Conservation (phyloP, 2,888 invertebrate genomes). For the Parnassius glacialis region DNA sequence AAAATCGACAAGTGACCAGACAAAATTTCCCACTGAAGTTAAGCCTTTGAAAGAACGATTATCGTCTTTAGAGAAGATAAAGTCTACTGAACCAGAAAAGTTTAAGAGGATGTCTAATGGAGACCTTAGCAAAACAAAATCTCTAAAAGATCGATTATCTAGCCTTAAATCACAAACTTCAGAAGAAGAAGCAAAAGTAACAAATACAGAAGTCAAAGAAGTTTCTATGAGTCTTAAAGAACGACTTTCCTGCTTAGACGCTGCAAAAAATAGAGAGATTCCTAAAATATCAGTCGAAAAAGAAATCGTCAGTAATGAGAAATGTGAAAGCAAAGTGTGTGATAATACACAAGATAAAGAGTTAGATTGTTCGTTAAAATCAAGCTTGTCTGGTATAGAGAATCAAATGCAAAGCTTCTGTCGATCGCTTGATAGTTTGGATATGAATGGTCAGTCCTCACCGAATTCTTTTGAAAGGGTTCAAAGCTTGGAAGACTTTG, state of each 20-base stretch:
- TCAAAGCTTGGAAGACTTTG: constrained; percentile 83
- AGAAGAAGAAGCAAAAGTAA: constrained; percentile 63
- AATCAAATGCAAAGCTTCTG: constrained; percentile 83
- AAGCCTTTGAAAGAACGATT: constrained; percentile 83
- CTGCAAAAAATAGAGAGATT: constrained; percentile 72
- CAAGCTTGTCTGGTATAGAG: constrained; percentile 68
- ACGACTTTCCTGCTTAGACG: constrained; percentile 74
- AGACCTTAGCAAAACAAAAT: constrained; percentile 64
- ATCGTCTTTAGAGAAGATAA: constrained; percentile 82
- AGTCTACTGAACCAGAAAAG: constrained; percentile 70
- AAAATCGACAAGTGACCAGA: constrained; percentile 70
- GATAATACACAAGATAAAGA: constrained; percentile 51
- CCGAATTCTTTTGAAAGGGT: constrained; percentile 82
- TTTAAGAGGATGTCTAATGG: constrained; percentile 68
- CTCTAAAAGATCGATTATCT: constrained; percentile 73
- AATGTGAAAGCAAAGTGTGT: constrained; percentile 44
- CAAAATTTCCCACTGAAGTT: constrained; percentile 80
- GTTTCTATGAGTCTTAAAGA: constrained; percentile 79
- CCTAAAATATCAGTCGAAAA: constrained; percentile 70
- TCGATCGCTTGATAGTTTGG: constrained; percentile 83
- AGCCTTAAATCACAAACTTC: constrained; percentile 70
- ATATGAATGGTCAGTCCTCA: constrained; percentile 79
- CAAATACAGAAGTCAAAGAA: constrained; percentile 69
- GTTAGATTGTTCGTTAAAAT: constrained; percentile 59
- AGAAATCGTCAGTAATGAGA: constrained; percentile 50